Conservation (phyloP, 2,113 vertebrate genomes). For the Myrmophylax atrothorax region DNA sequence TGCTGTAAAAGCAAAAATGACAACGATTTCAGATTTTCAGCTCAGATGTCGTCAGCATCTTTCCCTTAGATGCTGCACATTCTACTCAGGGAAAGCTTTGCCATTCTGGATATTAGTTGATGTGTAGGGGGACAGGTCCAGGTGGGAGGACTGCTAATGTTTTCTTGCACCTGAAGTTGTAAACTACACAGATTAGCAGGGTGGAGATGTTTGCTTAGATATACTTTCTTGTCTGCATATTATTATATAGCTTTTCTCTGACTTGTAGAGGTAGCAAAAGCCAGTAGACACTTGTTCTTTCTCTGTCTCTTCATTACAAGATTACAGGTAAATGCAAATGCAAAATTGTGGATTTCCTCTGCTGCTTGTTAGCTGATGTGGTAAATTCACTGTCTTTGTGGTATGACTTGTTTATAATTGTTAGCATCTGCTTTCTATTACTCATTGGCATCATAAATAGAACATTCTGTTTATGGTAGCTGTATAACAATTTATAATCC, state of each 20-base stretch:
- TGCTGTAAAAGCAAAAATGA: background rate
- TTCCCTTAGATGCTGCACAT: background rate
- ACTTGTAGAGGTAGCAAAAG: background rate
- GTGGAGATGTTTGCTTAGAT: background rate
- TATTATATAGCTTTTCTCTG: background rate
- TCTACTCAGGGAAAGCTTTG: background rate
- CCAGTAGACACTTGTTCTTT: background rate
- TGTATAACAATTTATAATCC: slow-evolving; percentile 35
- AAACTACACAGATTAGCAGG: background rate
- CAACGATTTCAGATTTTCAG: background rate
- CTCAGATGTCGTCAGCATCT: background rate
- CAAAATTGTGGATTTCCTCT: background rate
- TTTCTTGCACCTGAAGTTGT: background rate
- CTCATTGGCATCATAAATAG: slow-evolving; percentile 11
- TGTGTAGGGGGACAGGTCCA: background rate
- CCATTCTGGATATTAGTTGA: background rate
- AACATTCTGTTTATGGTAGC: slow-evolving; percentile 4
- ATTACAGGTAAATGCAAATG: background rate
- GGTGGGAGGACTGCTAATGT: background rate
- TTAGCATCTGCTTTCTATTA: slow-evolving; percentile 30
- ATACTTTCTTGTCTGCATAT: background rate
- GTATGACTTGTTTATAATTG: slow-evolving; percentile 10
- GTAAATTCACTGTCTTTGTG: background rate
- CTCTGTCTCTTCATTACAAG: slow-evolving; percentile 1
- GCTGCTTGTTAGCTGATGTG: background rate